Conservation (phyloP, 2,797 vertebrate genomes). For the Argyrosomus regius region DNA sequence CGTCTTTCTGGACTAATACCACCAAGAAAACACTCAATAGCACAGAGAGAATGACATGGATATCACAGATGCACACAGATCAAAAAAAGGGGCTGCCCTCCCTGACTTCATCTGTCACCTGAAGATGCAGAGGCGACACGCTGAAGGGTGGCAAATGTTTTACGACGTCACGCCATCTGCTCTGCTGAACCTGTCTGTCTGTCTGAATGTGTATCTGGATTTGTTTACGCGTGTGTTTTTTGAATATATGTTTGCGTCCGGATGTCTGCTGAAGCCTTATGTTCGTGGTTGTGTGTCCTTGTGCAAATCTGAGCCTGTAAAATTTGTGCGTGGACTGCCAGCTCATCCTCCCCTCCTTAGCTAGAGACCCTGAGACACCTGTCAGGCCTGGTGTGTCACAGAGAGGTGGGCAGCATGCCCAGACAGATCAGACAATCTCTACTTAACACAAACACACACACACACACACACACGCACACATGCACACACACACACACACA, state of each 20-base stretch:
- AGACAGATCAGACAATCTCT: slow-evolving; percentile 50
- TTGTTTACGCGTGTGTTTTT: slow-evolving; percentile 16
- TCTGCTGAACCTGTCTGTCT: slow-evolving; percentile 22
- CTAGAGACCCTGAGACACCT: slow-evolving; percentile 61
- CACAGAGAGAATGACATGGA: background rate
- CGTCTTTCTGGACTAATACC: background rate
- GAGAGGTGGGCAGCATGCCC: slow-evolving; percentile 59
- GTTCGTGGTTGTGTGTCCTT: slow-evolving; percentile 28
- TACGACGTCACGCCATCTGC: slow-evolving; percentile 48
- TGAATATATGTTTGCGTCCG: slow-evolving; percentile 23
- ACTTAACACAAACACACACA: slow-evolving; percentile 13
- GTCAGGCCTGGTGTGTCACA: slow-evolving; percentile 64
- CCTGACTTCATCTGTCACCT: slow-evolving; percentile 41
- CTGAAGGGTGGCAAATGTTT: slow-evolving; percentile 40
- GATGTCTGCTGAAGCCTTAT: slow-evolving; percentile 36
- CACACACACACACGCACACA: too few species aligned
- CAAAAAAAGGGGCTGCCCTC: slow-evolving; percentile 9
- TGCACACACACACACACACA: background rate
- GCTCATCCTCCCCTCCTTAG: slow-evolving; percentile 50
- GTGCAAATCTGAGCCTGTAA: slow-evolving; percentile 15
- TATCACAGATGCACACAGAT: slow-evolving; percentile 14
- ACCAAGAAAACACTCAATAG: background rate
- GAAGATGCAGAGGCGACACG: slow-evolving; percentile 20
- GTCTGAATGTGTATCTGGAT: slow-evolving; percentile 9
- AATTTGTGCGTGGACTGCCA: slow-evolving; percentile 25